Evolutionary conservation across 1,140 invertebrate species (phyloP), one percentile per base, ranked within the genome.

Genomic region (Micrasema longulum): DNA sequence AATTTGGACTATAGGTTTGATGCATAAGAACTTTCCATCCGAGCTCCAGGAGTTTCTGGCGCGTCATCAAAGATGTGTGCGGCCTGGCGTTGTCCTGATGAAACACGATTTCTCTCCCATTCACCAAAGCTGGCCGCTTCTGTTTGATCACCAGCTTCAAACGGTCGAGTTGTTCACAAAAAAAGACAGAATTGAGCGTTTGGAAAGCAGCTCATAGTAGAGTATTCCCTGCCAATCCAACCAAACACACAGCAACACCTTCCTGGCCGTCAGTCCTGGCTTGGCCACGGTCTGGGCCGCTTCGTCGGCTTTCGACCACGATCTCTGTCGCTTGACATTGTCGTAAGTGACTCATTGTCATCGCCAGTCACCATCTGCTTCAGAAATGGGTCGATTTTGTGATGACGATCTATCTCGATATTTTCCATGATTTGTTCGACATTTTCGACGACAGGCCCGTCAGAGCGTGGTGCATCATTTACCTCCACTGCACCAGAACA

Each of bases 71-170:
- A 50, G 47, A 50, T 50, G 47, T 50, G 47, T 50, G 47, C 47
- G 47, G 47, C 47, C 47, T 50, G 47, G 18, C 14, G 47, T 50
- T 50, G 47, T n/a, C 47, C 47, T 50, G 47, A 50, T 50, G 14
- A 50, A 50, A 50, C 47, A 50, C 47, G 2, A 50, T 50, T 50
- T 18, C 14, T 50, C 47, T 50, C 18, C 47, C 18, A 50, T 50
- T 50, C 47, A 50, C 47, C 47, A 50, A 50, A 16, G 47, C 47
- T 50, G 47, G 47, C 47, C 47, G 47, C 47, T 50, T 50, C 47
- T 50, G 47, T 50, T 50, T 18, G 47, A 50, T 50, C 47, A 18
- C 47, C 47, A 50, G 47, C 47, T 50, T 50, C 14, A 50, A 50
- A 50, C 47, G 47, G 47, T 50, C 47, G 47, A 50, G 47, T 50